phyloP scores from a whole-genome alignment of 2,797 vertebrate species.

The Pempheris klunzingeri region DNA sequence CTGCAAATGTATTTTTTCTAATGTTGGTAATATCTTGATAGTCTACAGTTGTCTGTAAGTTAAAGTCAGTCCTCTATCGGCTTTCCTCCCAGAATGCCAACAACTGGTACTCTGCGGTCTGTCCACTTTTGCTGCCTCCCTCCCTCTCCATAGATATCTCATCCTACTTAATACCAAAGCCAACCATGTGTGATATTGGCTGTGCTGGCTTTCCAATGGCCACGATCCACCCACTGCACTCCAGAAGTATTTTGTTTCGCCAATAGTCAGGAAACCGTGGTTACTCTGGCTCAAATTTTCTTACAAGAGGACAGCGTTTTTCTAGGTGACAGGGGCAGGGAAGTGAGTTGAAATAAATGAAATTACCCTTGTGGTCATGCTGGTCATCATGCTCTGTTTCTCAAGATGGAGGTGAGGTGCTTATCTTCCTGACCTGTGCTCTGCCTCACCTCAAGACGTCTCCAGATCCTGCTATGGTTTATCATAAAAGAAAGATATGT shows the following conservation, averaged over 20 bases:
- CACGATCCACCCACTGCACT: conserved; percentile 60
- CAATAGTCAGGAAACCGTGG: conserved; percentile 53
- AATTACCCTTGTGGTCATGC: conserved; percentile 35
- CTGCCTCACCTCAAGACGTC: background rate
- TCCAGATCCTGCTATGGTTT: background rate
- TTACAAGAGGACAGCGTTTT: conserved; percentile 33
- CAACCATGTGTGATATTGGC: conserved; percentile 80
- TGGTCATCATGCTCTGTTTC: conserved; percentile 38
- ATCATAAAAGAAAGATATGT: background rate
- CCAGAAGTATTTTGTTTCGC: conserved; percentile 46
- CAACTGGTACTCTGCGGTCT: conserved; percentile 31
- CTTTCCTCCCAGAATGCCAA: conserved; percentile 34
- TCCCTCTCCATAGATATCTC: conserved; percentile 59
- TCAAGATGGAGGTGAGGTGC: conserved; percentile 22
- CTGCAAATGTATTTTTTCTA: conserved; percentile 6
- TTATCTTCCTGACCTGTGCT: conserved; percentile 11
- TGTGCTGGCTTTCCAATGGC: conserved; percentile 63
- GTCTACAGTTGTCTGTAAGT: conserved; percentile 13
- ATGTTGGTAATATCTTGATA: conserved; percentile 24
- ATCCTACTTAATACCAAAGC: conserved; percentile 72
- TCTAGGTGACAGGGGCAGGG: conserved; percentile 35
- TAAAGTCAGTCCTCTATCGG: conserved; percentile 40
- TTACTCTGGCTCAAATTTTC: conserved; percentile 44
- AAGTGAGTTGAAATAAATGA: conserved; percentile 55
- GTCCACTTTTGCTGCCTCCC: conserved; percentile 39